These are phyloP conservation scores for Frankliniella fusca DNA, from an alignment of 2,888 invertebrate species.

Conservation along the genomic window DNA sequence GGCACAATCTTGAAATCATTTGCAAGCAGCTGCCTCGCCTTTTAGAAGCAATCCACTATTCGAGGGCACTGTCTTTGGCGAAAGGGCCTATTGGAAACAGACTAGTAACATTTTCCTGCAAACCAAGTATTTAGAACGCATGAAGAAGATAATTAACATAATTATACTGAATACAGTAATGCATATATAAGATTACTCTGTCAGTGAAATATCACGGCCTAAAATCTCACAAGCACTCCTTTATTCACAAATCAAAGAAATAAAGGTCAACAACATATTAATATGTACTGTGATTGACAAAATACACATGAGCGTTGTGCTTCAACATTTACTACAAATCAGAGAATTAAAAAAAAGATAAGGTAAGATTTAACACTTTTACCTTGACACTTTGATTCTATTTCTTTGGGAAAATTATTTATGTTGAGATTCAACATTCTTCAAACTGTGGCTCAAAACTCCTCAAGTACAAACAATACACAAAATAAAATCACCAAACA, in stretches of 20 bases:
- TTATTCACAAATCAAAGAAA: background rate
- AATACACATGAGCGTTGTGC: slow-evolving; percentile 11
- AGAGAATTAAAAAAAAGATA: background rate
- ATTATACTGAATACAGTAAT: slow-evolving; percentile 23
- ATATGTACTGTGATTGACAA: background rate
- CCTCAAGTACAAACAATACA: background rate
- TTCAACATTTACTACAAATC: background rate
- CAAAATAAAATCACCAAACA: slow-evolving; percentile 23
- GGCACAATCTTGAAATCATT: slow-evolving; percentile 2
- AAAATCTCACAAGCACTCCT: slow-evolving; percentile 13
- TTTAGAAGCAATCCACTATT: background rate
- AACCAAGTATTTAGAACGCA: slow-evolving; percentile 5
- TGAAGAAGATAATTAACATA: background rate
- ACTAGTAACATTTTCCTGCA: slow-evolving; percentile 23
- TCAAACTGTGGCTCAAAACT: slow-evolving; percentile 3
- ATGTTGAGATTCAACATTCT: slow-evolving; percentile 13
- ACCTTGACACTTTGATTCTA: slow-evolving; percentile 19
- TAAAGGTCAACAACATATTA: background rate
- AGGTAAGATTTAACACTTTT: background rate
- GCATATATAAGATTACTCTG: background rate
- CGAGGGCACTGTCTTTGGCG: background rate
- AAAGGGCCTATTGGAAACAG: slow-evolving; percentile 21
- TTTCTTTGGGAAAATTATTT: slow-evolving; percentile 18
- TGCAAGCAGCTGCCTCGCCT: background rate
- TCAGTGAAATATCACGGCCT: slow-evolving; percentile 13